phyloP scores from a whole-genome alignment of 2,113 vertebrate genomes.

The Malurus cyaneus region DNA sequence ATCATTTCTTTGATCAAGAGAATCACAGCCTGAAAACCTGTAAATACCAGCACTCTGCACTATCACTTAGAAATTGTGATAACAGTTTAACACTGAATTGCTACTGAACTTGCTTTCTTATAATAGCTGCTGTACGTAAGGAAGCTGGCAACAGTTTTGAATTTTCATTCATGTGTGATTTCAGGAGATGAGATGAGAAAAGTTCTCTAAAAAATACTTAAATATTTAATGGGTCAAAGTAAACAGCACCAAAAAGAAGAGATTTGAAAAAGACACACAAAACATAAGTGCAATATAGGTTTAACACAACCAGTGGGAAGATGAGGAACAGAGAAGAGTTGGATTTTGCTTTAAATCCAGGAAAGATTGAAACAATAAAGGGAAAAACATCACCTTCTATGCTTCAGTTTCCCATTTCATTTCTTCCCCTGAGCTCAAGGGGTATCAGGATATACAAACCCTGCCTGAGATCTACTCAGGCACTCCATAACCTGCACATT shows the following conservation, averaged over 20 bases:
- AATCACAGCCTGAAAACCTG: slow-evolving; percentile 12
- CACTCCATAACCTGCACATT: background rate
- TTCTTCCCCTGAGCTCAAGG: background rate
- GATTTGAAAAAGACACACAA: background rate
- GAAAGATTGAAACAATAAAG: background rate
- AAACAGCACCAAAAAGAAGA: background rate
- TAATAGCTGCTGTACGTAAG: slow-evolving; percentile 52
- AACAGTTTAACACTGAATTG: slow-evolving; percentile 24
- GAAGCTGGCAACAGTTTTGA: slow-evolving; percentile 26
- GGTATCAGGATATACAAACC: background rate
- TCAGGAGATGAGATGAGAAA: slow-evolving; percentile 58
- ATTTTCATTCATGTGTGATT: slow-evolving; percentile 41
- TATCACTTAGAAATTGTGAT: background rate
- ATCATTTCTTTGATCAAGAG: background rate
- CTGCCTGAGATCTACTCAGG: background rate
- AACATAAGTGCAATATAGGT: background rate
- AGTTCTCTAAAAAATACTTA: background rate
- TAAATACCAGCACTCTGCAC: slow-evolving; percentile 23
- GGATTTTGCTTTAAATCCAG: background rate
- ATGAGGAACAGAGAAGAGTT: background rate
- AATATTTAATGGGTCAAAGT: background rate
- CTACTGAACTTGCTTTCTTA: slow-evolving; percentile 24
- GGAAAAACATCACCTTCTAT: background rate
- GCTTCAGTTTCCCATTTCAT: background rate
- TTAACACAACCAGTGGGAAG: background rate